Percentiles rank a stretch among this genome's conserved stretches.
phyloP scores from a whole-genome alignment of 2,113 vertebrate genomes.

The Protobothrops flavoviridis region DNA sequence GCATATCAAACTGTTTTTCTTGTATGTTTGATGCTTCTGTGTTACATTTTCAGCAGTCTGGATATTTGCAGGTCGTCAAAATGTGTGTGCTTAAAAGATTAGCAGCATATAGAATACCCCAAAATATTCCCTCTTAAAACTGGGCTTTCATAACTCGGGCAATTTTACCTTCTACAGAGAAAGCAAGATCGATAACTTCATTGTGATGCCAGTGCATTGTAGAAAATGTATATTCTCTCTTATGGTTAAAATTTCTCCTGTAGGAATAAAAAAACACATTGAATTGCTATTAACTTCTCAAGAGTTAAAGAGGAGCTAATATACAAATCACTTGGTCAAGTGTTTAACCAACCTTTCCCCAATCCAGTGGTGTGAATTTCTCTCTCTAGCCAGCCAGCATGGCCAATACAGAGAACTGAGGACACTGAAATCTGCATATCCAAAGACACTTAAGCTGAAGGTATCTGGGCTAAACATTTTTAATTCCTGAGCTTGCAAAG shows the following conservation, averaged over 20 bases:
- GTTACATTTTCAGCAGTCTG: not conserved
- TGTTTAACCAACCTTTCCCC: not conserved
- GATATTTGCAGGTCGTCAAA: not conserved
- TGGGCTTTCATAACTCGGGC: not conserved
- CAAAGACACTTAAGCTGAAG: not conserved
- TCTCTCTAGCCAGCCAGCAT: not conserved
- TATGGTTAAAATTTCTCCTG: constrained; percentile 91
- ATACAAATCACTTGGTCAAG: not conserved
- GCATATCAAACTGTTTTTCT: not conserved
- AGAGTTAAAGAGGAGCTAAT: not conserved
- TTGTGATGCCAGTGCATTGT: constrained; percentile 90
- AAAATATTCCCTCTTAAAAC: not conserved
- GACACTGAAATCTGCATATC: not conserved
- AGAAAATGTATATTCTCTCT: constrained; percentile 85
- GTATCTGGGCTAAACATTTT: not conserved
- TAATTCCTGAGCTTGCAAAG: not conserved
- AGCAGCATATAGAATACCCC: not conserved
- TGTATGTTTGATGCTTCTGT: not conserved
- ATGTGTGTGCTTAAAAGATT: not conserved
- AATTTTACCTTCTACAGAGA: constrained; percentile 83
- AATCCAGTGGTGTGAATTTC: not conserved
- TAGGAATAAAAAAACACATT: not conserved
- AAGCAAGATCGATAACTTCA: constrained; percentile 81
- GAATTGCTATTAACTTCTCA: not conserved
- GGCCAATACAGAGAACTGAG: not conserved